Conservation (phyloP, 1,140 invertebrate genomes). For the Drosophila micromelanica region DNA sequence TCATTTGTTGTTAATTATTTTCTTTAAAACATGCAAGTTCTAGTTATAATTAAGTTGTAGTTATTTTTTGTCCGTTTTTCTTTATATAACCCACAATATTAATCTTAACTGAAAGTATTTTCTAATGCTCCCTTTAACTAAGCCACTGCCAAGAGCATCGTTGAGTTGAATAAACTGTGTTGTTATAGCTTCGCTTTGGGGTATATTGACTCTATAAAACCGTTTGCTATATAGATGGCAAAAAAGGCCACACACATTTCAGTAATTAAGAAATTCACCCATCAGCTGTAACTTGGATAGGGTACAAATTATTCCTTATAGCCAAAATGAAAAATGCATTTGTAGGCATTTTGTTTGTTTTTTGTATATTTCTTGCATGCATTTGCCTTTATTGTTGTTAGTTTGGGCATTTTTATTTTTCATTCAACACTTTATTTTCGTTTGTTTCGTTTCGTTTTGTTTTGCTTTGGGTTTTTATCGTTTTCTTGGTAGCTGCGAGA, state of each 20-base stretch:
- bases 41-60: no score
- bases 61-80: no score
- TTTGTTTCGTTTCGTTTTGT: conserved; percentile 29
- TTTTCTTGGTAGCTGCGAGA: conserved; percentile 1
- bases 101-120: no score
- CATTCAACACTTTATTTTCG: conserved; percentile 39
- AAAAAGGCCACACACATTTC: no score
- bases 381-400: conserved; percentile 25
- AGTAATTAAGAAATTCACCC: neutral
- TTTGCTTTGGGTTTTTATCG: neutral
- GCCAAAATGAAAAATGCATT: neutral
- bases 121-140: neutral
- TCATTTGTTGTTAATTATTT: no score
- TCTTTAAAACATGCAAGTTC: no score
- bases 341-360: conserved; percentile 9
- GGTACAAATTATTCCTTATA: conserved; percentile 11
- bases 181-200: neutral
- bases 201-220: neutral
- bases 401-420: conserved; percentile 23
- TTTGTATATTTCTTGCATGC: conserved; percentile 11
- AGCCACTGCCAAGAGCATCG: neutral
- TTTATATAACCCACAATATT: no score
- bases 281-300: neutral
- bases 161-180: conserved; percentile 41
- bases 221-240: conserved; percentile 1